Evolutionary conservation across 1,140 invertebrate species (phyloP).

Genomic region (Bombus huntii): DNA sequence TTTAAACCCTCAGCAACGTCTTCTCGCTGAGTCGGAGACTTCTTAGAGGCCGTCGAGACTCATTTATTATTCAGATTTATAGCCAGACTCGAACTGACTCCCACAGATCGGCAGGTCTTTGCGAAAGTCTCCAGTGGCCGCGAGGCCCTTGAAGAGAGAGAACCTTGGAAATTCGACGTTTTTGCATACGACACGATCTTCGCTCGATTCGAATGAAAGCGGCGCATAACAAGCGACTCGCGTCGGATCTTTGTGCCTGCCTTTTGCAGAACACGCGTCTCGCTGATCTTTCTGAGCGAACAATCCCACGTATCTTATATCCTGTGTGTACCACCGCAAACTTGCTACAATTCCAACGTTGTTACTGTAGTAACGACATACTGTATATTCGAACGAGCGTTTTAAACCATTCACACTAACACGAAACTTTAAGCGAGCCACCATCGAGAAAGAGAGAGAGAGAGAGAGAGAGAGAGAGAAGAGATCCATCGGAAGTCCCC

Average conservation of each 20-base stretch:
- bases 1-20: slow-evolving; percentile 72
- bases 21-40: slow-evolving; percentile 79
- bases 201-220: slow-evolving; percentile 77
- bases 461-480: no score
- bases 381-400: background rate
- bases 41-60: slow-evolving; percentile 82
- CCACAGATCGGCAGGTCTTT: slow-evolving; percentile 82
- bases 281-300: slow-evolving; percentile 26
- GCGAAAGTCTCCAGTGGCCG: slow-evolving; percentile 64
- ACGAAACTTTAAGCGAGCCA: background rate
- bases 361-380: background rate
- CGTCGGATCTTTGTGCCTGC: slow-evolving; percentile 31
- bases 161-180: slow-evolving; percentile 80
- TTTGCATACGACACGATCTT: slow-evolving; percentile 83
- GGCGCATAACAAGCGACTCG: slow-evolving; percentile 77
- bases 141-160: slow-evolving; percentile 63
- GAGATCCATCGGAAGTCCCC: background rate
- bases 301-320: slow-evolving; percentile 26
- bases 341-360: slow-evolving; percentile 28
- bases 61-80: slow-evolving; percentile 84
- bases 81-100: slow-evolving; percentile 80
- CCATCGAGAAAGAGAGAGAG: background rate
- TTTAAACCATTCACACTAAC: background rate
- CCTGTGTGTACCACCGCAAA: background rate
- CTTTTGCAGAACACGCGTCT: slow-evolving; percentile 13